Evolutionary conservation across 1,140 invertebrate genomes (phyloP), one percentile per base, ranked within the genome.

Genomic region (Lineus longissimus): DNA sequence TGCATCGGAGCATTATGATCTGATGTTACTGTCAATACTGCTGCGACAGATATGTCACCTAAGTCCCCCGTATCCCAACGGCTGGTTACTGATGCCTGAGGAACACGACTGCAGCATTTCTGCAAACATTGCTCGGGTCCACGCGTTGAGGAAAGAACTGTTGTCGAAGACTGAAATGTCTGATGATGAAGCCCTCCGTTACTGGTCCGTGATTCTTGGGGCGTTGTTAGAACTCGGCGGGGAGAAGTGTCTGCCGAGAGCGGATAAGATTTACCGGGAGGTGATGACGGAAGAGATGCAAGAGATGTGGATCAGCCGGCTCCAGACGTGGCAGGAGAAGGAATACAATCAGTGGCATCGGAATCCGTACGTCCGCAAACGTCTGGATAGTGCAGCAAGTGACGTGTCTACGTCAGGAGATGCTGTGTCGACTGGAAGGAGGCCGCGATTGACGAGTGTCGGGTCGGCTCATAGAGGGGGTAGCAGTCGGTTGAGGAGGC

Each of bases 11-110:
- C 59, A 62, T n/a, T 78, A 65, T 40, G 75, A 76, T 60, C 64
- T 68, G 22, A 60, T 62, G 4, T 58, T 72, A 1, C 61, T 77
- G 19, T 57, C 67, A n/a, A 68, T 70, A 1, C 67, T 78, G 25
- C 69, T 76, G 36, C 70, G 75, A 56, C 67, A 68, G 11, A 67
- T 77, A n/a, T 78, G 76, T 55, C 75, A 78, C 62, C 66, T 78
- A 1, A 72, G 68, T 47, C 70, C 75, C 9, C 76, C 76, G 15
- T 77, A 78, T 55, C 76, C 76, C 0, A 67, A 75, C 62, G 76
- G 76, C 22, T 78, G 76, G 76, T 25, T 56, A 25, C 45, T 63
- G 13, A 33, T 62, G n/a, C 76, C 76, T 7, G 63, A 72, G 6
- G 56, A 68, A 15, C 69, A 57, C 15, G 76, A 78, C 59, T 66